Conservation (phyloP, 2,797 vertebrate genomes). For the Molothrus ater region DNA sequence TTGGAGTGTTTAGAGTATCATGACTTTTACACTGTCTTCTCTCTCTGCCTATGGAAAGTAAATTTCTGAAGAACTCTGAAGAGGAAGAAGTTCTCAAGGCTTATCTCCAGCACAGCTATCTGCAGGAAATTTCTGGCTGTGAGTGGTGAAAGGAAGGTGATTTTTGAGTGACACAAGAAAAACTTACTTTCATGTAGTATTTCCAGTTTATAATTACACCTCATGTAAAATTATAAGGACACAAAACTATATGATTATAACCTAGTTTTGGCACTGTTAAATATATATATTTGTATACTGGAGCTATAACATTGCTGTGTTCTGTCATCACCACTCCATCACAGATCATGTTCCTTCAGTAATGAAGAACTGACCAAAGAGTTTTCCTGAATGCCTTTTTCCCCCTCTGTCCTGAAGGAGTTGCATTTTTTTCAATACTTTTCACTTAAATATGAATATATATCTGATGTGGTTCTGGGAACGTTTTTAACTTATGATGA, state of each 20-base stretch:
- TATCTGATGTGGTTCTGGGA: neutral
- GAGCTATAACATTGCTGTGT: neutral
- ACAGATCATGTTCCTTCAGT: neutral
- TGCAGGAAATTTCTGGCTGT: neutral
- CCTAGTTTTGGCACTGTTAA: neutral
- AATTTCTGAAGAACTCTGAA: neutral
- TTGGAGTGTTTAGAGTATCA: too few relatives aligned
- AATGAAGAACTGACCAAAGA: neutral
- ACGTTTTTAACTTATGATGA: conserved; percentile 37
- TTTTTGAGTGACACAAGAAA: neutral
- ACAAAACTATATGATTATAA: neutral
- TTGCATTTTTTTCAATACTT: neutral
- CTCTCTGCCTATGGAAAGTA: neutral
- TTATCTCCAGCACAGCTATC: neutral
- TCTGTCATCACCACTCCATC: neutral
- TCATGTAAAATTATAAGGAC: neutral
- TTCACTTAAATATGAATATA: neutral
- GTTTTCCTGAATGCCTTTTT: neutral
- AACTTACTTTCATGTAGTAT: neutral
- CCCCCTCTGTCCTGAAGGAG: neutral
- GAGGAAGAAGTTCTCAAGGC: neutral
- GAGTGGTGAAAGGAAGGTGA: neutral
- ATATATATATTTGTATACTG: neutral
- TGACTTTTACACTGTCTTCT: neutral
- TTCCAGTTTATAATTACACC: neutral